A percentile compares a stretch with the other conserved stretches of the same genome.
Evolutionary conservation across 1,140 invertebrate genomes (phyloP).

Genomic region (Stegodyphus dumicola): DNA sequence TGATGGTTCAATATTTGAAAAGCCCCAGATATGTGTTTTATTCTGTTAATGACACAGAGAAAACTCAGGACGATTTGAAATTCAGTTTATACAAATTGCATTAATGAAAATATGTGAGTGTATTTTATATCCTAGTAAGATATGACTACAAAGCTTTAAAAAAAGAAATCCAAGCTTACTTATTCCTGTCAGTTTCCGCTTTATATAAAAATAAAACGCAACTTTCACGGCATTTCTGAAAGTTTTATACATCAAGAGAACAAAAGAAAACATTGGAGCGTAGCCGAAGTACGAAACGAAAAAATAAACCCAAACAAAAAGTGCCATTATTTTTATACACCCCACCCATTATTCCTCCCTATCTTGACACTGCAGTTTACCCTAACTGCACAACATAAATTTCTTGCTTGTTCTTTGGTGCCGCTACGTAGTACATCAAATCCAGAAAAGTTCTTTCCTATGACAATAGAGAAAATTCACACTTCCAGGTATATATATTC

Average conservation of each 20-base stretch:
- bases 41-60: no score
- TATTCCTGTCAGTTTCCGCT: no score
- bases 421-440: constrained; percentile 33
- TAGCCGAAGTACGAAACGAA: not conserved
- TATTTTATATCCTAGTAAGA: no score
- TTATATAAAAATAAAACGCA: not conserved
- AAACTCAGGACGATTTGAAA: no score
- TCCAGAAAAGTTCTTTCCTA: constrained; percentile 3
- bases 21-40: no score
- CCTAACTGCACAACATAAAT: constrained; percentile 51
- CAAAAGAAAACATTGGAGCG: constrained; percentile 11
- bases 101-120: no score
- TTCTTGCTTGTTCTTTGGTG: constrained; percentile 23
- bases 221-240: not conserved
- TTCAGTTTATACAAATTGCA: no score
- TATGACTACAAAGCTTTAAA: no score
- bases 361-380: constrained; percentile 56
- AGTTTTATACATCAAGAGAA: not conserved
- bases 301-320: not conserved
- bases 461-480: constrained; percentile 28
- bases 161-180: no score
- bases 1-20: no score
- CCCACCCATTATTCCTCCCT: constrained; percentile 42
- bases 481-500: constrained; percentile 19
- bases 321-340: constrained; percentile 41